A percentile compares a stretch with the other conserved stretches of the same genome.
Conservation (phyloP, 2,888 invertebrate species). For the Drosophila greeni region DNA sequence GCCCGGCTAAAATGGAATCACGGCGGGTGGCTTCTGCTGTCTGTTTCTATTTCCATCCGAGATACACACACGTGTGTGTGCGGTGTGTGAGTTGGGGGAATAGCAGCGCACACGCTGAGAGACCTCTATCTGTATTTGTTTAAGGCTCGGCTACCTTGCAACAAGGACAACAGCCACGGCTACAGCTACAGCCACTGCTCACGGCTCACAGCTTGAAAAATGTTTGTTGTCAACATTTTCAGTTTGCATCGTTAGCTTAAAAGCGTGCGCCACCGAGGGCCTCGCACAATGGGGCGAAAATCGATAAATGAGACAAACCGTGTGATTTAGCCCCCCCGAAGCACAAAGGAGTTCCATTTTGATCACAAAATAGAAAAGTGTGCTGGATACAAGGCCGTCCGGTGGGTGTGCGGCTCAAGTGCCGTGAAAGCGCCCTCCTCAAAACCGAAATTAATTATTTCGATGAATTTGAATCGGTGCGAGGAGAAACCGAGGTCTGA, state of each 20-base stretch:
- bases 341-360: conserved; percentile 46
- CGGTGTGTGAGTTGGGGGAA: conserved; percentile 6
- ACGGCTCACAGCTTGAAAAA: conserved; percentile 70
- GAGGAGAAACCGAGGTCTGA: not conserved
- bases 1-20: conserved; percentile 66
- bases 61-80: conserved; percentile 13
- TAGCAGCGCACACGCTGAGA: conserved; percentile 15
- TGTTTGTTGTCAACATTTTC: conserved; percentile 75
- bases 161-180: conserved; percentile 36
- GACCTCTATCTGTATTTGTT: conserved; percentile 54
- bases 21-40: conserved; percentile 58
- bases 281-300: conserved; percentile 60
- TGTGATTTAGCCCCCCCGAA: conserved; percentile 41
- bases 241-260: conserved; percentile 75
- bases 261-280: conserved; percentile 51
- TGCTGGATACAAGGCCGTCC: conserved; percentile 38
- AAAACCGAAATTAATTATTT: conserved; percentile 43
- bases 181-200: conserved; percentile 58
- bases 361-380: conserved; percentile 47
- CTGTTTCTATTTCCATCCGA: conserved; percentile 33
- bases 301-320: conserved; percentile 60
- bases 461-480: conserved; percentile 32
- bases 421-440: conserved; percentile 33
- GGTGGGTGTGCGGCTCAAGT: conserved; percentile 31
- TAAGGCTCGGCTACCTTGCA: conserved; percentile 65